Evolutionary conservation across 2,888 invertebrate species (phyloP), one percentile per base, ranked within the genome.

Genomic region (Macrosiphum euphorbiae): DNA sequence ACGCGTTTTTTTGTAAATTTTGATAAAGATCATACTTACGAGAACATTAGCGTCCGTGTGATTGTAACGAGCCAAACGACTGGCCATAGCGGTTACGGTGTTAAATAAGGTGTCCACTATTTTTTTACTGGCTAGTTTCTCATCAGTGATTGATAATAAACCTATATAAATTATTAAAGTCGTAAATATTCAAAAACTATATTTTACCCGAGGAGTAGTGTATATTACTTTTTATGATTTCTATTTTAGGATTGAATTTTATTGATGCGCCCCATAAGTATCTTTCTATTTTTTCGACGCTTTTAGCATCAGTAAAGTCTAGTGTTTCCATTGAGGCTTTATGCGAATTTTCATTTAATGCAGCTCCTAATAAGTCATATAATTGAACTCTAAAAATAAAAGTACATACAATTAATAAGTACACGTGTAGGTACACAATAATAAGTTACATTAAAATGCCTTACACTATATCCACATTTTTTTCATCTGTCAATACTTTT

Each of bases 241-340:
- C 95, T 67, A 96, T 96, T 85, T 96, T 96, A 1, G 98, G 97
- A 95, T 97, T 96, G 0, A 97, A 97, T 1, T 97, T 97, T 89
- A 97, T 96, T 0, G 98, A 97, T 24, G 97, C 95, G 0, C 97
- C 97, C 96, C 98, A 97, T 3, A 98, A 96, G 95, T 98, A 98
- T 94, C 98, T 96, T 95, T 98, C 98, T 1, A 97, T 96, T 58
- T 97, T 96, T 41, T 97, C 96, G n/a, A 96, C 96, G 94, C 96
- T 95, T 24, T 96, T 95, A 61, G 96, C 96, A n/a, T 96, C 96
- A 91, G 96, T 96, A 93, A 97, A 96, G 91, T 96, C 96, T 16
- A 98, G 96, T 58, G 97, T 96, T 94, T 97, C 97, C 96, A 97
- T 97, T 4, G 97, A 97, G 7, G 97, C 97, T 95, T 96, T 96